A percentile compares a stretch with the other conserved stretches of the same genome.
Conservation (phyloP, 2,113 vertebrate species). For the Heterochromis multidens region DNA sequence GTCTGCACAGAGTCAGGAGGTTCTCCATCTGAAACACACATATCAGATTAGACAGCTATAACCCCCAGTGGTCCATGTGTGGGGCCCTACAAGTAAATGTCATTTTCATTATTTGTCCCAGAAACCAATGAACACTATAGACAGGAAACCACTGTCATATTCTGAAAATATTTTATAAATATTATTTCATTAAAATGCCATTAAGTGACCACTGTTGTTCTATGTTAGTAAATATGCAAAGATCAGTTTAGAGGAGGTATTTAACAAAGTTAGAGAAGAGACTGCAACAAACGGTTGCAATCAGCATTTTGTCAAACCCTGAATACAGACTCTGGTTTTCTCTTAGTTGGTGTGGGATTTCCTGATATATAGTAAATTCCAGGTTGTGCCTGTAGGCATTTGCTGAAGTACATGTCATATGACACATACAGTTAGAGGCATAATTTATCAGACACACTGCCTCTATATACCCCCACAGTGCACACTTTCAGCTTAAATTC, state of each 20-base stretch:
- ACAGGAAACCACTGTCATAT: background rate
- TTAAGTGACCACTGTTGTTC: background rate
- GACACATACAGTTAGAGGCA: background rate
- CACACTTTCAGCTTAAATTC: background rate
- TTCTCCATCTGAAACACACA: constrained; percentile 38
- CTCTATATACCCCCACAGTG: background rate
- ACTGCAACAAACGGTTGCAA: background rate
- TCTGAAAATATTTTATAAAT: background rate
- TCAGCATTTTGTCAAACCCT: background rate
- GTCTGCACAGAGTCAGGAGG: background rate
- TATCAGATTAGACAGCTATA: background rate
- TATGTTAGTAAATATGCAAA: background rate
- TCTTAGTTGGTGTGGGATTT: background rate
- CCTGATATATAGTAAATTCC: background rate
- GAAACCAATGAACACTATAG: background rate
- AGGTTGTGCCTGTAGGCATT: background rate
- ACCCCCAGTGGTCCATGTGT: background rate
- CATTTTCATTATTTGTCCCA: background rate
- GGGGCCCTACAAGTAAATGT: background rate
- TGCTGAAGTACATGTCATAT: background rate
- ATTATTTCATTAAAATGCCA: background rate
- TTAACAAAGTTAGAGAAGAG: background rate
- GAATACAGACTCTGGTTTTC: background rate
- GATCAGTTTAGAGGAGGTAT: background rate
- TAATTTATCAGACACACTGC: background rate